Evolutionary conservation across 2,888 invertebrate genomes (phyloP).

Genomic region (Labia minor): DNA sequence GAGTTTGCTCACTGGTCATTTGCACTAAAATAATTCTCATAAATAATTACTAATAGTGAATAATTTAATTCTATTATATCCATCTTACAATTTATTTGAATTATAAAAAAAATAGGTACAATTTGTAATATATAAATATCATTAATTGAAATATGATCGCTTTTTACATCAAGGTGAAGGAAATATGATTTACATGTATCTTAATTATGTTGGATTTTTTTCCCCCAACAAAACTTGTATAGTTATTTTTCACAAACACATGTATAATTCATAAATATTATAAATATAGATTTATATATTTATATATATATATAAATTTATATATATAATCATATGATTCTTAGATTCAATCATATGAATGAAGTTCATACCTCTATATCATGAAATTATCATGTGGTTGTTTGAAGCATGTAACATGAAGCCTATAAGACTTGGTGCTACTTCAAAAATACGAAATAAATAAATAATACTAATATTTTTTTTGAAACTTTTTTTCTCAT

Average conservation of each 20-base stretch:
- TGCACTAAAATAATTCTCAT: neutral
- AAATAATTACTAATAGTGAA: no score
- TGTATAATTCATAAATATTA: conserved; percentile 2
- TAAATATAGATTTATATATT: no score
- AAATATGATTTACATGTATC: neutral
- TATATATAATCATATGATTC: neutral
- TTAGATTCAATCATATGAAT: neutral
- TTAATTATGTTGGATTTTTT: neutral
- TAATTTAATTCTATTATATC: neutral
- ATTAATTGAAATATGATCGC: neutral
- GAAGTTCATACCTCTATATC: neutral
- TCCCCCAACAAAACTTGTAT: neutral
- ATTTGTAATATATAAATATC: conserved; percentile 3
- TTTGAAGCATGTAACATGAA: conserved; percentile 13
- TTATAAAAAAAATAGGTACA: neutral
- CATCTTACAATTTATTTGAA: neutral
- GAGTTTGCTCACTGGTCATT: neutral
- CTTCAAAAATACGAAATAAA: conserved; percentile 4
- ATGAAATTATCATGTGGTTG: conserved; percentile 13
- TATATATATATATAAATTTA: no score
- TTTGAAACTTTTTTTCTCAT: no score
- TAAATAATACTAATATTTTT: neutral
- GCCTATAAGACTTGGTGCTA: conserved; percentile 13
- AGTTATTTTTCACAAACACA: conserved; percentile 8
- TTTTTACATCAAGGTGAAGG: conserved; percentile 4